Base-by-base conservation (phyloP, 1,140 invertebrate genomes). In the Maniola jurtina region DNA sequence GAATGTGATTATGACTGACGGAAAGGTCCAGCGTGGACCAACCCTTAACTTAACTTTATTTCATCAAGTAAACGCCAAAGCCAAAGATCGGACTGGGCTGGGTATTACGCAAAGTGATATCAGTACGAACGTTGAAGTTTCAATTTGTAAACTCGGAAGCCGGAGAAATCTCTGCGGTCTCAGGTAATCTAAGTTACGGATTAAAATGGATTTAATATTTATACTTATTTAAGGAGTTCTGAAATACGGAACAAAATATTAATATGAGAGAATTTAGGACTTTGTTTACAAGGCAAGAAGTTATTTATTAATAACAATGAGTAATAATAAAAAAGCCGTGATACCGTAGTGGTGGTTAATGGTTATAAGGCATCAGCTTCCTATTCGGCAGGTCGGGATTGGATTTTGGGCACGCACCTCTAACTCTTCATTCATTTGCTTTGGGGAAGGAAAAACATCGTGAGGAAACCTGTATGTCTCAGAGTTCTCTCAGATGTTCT, bases 111-210 rank as follows among this genome's bases (percentile, higher is more conserved):
- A 13, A 55, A 55, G 52, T 25, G 52, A 14, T 15, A 55, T 55
- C 52, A 55, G 52, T 55, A 34, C 33, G 52, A 55, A 16, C 52
- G 16, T 42, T 48, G 50, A 33, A 35, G 65, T 61, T 61, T 59
- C 59, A 67, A 65, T 75, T 65, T 67, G 65, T 74, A 68, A 76
- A 79, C 63, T 70, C 70, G 69, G 72, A 79, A 79, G 71, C 71
- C 67, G 57, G 60, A 75, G 66, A 73, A 75, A 69, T 75, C 70
- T 71, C 68, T 48, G n/a, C 16, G 68, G 62, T 70, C 67, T 79
- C 68, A 52, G 71, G 72, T 76, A 50, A 50, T 50, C 15, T 25
- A 16, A 50, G 48, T 16, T 50, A 50, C 14, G 10, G 16, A 25
- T 50, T 15, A 50, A 50, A 50, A 16, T 7, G 10, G 14, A 15